phyloP scores from a whole-genome alignment of 1,140 invertebrate genomes.

The Aethina tumida region DNA sequence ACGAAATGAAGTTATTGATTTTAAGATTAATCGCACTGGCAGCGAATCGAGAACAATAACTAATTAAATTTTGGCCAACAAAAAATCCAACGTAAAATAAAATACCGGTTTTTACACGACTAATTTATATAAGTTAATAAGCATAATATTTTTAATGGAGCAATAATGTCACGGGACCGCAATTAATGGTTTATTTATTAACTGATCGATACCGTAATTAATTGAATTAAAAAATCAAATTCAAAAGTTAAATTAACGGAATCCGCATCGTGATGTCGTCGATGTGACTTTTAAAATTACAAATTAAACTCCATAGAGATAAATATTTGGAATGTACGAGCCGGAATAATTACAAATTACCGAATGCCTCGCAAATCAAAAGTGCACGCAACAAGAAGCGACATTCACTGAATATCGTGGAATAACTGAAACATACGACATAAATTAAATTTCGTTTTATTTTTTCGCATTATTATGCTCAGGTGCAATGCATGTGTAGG shows the following conservation, averaged over 20 bases:
- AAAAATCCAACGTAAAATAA: not conserved
- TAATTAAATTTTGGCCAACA: not conserved
- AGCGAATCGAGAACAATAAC: not conserved
- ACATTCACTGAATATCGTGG: not conserved
- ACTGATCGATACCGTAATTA: too few relatives aligned
- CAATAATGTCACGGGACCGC: too few relatives aligned
- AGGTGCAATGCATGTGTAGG: not conserved
- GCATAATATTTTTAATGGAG: too few relatives aligned
- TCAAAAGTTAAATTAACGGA: too few relatives aligned
- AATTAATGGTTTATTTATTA: too few relatives aligned
- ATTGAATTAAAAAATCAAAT: too few relatives aligned
- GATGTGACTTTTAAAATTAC: too few relatives aligned
- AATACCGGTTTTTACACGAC: not conserved
- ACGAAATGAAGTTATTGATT: not conserved
- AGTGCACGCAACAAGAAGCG: not conserved
- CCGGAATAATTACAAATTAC: slow-evolving; percentile 1
- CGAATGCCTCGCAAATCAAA: not conserved
- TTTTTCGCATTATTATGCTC: not conserved
- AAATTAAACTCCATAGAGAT: too few relatives aligned
- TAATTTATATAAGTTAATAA: slow-evolving; percentile 3
- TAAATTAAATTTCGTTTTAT: too few relatives aligned
- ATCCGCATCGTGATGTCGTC: too few relatives aligned
- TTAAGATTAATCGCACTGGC: not conserved
- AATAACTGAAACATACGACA: not conserved
- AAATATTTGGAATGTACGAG: too few relatives aligned